Evolutionary conservation across 2,113 vertebrate species (phyloP).

Genomic region (Mastomys natalensis): DNA sequence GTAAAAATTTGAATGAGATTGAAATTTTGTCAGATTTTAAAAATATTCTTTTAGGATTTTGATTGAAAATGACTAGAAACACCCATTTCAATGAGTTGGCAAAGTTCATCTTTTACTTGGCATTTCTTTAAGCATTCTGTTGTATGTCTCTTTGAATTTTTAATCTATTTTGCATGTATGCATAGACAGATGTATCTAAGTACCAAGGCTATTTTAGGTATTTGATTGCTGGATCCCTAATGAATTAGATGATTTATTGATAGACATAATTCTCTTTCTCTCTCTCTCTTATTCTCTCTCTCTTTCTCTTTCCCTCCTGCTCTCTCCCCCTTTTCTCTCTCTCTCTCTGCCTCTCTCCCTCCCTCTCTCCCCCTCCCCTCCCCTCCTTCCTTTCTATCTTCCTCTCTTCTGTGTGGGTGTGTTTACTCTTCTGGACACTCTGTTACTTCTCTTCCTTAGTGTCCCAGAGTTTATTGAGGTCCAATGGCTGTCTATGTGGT

Average conservation of each 20-base stretch:
- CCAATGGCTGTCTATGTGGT: not conserved
- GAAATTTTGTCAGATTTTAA: not conserved
- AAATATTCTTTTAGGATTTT: not conserved
- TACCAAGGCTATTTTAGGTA: not conserved
- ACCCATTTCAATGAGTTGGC: not conserved
- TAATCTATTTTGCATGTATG: not conserved
- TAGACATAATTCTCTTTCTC: not conserved
- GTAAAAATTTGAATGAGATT: not conserved
- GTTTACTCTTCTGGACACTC: not conserved
- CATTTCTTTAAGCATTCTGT: not conserved
- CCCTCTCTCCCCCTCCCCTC: too few relatives aligned
- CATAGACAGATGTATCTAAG: not conserved
- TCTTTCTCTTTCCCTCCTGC: too few relatives aligned
- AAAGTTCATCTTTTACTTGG: not conserved
- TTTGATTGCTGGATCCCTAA: not conserved
- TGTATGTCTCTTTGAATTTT: not conserved
- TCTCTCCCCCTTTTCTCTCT: too few relatives aligned
- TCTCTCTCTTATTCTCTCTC: too few relatives aligned
- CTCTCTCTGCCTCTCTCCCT: not conserved
- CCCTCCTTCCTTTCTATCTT: not conserved
- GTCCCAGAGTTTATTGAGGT: not conserved
- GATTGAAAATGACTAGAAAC: not conserved
- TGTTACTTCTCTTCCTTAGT: not conserved
- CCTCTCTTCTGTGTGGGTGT: not conserved
- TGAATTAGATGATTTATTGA: not conserved